These are phyloP conservation scores for Smutsia gigantea DNA, from an alignment of 2,797 vertebrate species.

Conservation along the genomic window DNA sequence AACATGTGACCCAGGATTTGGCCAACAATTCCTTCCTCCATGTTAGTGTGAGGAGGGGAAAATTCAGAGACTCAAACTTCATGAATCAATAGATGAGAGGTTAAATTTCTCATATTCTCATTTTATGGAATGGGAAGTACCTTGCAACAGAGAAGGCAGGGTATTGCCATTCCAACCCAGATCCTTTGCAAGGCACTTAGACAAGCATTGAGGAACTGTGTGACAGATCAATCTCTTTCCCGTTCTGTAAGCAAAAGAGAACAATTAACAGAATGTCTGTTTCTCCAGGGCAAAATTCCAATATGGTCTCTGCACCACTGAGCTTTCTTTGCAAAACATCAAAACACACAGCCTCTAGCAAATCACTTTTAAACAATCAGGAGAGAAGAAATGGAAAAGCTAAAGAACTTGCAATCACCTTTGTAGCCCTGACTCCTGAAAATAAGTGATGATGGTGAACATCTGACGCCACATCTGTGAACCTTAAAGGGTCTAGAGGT, in stretches of 20 bases:
- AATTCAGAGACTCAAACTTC: neutral
- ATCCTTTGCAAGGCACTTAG: neutral
- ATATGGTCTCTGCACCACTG: neutral
- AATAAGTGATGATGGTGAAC: neutral
- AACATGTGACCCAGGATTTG: neutral
- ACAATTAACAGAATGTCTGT: conserved; percentile 5
- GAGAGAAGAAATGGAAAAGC: neutral
- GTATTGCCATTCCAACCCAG: neutral
- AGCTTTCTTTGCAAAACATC: conserved; percentile 22
- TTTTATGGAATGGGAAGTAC: neutral
- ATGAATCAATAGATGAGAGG: neutral
- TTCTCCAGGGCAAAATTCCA: conserved; percentile 6
- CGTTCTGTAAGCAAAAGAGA: neutral
- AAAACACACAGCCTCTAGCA: neutral
- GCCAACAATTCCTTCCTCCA: neutral
- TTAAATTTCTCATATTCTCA: neutral
- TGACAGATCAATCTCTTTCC: neutral
- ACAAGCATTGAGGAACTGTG: neutral
- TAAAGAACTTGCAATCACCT: neutral
- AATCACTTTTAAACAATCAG: conserved; percentile 43
- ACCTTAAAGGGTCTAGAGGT: neutral
- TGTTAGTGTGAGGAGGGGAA: neutral
- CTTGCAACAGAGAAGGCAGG: neutral
- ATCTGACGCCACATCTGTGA: neutral
- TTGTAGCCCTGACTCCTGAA: neutral